Evolutionary conservation across 1,140 invertebrate genomes (phyloP).

Genomic region (Pollicipes pollicipes): DNA sequence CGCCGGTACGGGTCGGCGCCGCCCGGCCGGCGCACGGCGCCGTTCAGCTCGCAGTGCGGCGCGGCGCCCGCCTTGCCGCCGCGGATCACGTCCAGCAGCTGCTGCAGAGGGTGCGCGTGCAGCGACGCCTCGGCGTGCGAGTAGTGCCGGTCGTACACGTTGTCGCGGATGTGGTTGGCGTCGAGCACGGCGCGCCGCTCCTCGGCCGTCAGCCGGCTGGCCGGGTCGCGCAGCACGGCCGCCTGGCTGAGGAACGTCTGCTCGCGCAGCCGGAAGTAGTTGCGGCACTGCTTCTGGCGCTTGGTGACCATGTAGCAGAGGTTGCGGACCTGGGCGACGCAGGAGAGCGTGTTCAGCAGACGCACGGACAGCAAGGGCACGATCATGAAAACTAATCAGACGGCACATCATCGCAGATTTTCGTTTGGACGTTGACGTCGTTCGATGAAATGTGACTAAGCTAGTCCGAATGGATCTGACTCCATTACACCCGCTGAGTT

Average conservation of each 20-base stretch:
- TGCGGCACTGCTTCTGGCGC: conserved; percentile 73
- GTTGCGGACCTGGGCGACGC: conserved; percentile 52
- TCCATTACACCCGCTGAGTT: too few species aligned
- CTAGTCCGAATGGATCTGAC: too few species aligned
- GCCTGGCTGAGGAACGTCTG: conserved; percentile 80
- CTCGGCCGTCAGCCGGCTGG: conserved; percentile 27
- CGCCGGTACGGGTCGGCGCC: conserved; percentile 58
- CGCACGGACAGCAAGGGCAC: conserved; percentile 5
- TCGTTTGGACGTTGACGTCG: neutral
- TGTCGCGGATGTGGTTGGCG: conserved; percentile 64
- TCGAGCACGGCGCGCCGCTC: conserved; percentile 55
- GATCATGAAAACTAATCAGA: conserved; percentile 8
- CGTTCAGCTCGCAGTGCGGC: conserved; percentile 37
- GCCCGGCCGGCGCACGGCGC: conserved; percentile 60
- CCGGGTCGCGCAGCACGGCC: conserved; percentile 18
- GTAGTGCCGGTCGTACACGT: conserved; percentile 69
- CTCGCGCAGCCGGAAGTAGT: conserved; percentile 66
- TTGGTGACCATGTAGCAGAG: conserved; percentile 92
- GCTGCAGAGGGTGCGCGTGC: conserved; percentile 26
- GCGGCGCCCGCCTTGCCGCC: neutral
- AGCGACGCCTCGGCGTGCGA: conserved; percentile 47
- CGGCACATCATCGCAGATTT: conserved; percentile 2
- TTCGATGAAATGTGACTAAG: conserved; percentile 2
- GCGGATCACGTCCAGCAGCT: neutral
- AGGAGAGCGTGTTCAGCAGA: conserved; percentile 15